phyloP scores from a whole-genome alignment of 92 coral and sea anemone genomes.

The Porites rus region DNA sequence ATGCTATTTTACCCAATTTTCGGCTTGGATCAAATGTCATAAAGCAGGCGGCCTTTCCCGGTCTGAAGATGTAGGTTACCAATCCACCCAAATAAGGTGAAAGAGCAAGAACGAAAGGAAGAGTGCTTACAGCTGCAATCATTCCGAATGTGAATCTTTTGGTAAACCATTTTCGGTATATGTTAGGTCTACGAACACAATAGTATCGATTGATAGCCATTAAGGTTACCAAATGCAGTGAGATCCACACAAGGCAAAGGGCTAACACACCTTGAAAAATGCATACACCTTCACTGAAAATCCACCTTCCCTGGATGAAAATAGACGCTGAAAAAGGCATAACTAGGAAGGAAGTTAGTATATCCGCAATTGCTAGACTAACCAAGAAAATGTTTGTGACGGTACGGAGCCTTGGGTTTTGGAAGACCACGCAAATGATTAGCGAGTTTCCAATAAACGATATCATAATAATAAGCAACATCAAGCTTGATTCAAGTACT shows the following conservation, averaged over 20 bases:
- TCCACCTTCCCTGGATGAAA: slow-evolving; percentile 48
- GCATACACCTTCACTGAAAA: slow-evolving; percentile 30
- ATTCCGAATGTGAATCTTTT: slow-evolving; percentile 21
- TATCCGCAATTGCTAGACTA: slow-evolving; percentile 52
- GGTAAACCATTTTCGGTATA: slow-evolving; percentile 46
- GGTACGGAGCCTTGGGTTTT: slow-evolving; percentile 58
- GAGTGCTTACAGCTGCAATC: slow-evolving; percentile 20
- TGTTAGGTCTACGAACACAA: slow-evolving; percentile 46
- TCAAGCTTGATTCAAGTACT: slow-evolving; percentile 37
- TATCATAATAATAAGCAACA: slow-evolving; percentile 31
- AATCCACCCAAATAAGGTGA: slow-evolving; percentile 36
- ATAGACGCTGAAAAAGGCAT: slow-evolving; percentile 62
- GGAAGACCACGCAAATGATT: slow-evolving; percentile 44
- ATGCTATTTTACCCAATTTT: slow-evolving; percentile 16
- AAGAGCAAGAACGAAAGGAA: slow-evolving; percentile 25
- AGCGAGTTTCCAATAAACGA: slow-evolving; percentile 56
- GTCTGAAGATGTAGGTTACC: slow-evolving; percentile 47
- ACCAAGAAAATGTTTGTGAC: slow-evolving; percentile 55
- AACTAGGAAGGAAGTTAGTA: slow-evolving; percentile 49
- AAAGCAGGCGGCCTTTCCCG: slow-evolving; percentile 57
- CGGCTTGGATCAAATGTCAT: slow-evolving; percentile 41
- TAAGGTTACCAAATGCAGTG: slow-evolving; percentile 58
- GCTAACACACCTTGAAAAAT: slow-evolving; percentile 51
- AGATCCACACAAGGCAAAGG: slow-evolving; percentile 41
- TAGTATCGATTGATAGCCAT: slow-evolving; percentile 65